These are phyloP conservation scores for Elanoides forficatus DNA, from an alignment of 2,113 vertebrate species.

Conservation along the genomic window DNA sequence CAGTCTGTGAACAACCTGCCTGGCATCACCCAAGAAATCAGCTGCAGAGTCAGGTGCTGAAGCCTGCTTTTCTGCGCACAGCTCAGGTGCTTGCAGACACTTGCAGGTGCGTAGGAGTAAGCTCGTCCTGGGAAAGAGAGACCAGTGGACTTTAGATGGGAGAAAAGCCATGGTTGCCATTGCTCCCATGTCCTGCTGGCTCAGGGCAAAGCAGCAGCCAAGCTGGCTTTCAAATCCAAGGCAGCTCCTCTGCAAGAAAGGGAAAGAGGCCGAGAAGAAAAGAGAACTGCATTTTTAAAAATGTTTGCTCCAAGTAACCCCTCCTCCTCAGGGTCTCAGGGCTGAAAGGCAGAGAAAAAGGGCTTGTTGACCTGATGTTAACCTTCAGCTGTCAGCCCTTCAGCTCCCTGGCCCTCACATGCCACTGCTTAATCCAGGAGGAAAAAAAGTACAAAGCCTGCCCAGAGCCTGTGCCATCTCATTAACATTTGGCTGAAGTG, in stretches of 20 bases:
- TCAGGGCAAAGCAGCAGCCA: background rate
- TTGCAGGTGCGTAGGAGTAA: background rate
- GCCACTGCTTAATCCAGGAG: slow-evolving; percentile 21
- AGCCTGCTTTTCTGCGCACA: background rate
- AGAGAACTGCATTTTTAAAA: background rate
- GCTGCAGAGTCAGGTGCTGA: background rate
- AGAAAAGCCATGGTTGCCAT: background rate
- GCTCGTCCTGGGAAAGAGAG: background rate
- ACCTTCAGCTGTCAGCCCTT: slow-evolving; percentile 21
- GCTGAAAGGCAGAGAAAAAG: slow-evolving; percentile 6
- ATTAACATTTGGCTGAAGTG: slow-evolving; percentile 6
- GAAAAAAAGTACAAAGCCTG: slow-evolving; percentile 22
- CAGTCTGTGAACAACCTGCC: background rate
- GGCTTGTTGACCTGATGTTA: slow-evolving; percentile 35
- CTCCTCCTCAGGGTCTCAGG: fast-evolving
- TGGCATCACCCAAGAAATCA: background rate
- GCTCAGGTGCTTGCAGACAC: background rate
- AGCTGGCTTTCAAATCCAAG: background rate
- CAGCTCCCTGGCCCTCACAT: slow-evolving; percentile 11
- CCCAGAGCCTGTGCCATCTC: slow-evolving; percentile 18
- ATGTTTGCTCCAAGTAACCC: background rate
- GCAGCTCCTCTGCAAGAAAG: background rate
- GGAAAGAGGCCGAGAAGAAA: background rate
- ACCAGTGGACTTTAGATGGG: background rate
- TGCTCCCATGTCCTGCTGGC: background rate